Conservation (phyloP, 2,113 vertebrate genomes). For the Brachypodius melanocephalos region DNA sequence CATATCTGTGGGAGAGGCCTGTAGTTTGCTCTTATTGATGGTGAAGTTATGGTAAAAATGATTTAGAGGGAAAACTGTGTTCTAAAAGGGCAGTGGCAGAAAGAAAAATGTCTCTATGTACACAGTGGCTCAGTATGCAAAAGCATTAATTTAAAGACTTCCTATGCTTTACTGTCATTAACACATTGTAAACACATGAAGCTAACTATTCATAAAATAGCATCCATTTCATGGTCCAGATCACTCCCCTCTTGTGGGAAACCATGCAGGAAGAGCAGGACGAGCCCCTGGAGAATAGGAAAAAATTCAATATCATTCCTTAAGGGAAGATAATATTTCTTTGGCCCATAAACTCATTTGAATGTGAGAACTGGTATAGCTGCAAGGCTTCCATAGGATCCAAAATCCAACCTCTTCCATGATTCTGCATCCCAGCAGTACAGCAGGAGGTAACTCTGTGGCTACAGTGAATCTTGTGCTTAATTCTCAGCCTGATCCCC, state of each 20-base stretch:
- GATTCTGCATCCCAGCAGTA: background rate
- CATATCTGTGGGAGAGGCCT: background rate
- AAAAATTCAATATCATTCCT: background rate
- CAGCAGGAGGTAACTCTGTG: background rate
- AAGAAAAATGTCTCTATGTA: background rate
- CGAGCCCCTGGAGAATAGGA: background rate
- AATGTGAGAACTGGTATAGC: background rate
- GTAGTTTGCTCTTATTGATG: background rate
- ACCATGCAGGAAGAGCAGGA: background rate
- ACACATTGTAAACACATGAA: conserved; percentile 55
- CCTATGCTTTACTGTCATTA: conserved; percentile 46
- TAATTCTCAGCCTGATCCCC: background rate
- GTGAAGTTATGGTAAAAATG: background rate
- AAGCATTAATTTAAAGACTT: conserved; percentile 45
- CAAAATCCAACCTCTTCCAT: background rate
- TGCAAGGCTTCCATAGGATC: background rate
- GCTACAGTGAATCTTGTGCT: background rate
- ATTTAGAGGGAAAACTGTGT: background rate
- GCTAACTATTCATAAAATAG: conserved; percentile 45
- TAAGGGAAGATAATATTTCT: background rate
- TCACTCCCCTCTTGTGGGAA: background rate
- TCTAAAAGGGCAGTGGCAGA: background rate
- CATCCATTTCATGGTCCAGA: conserved; percentile 27
- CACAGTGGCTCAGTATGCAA: conserved; percentile 1
- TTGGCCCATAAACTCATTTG: background rate